Evolutionary conservation across 2,113 vertebrate species (phyloP), one percentile per base, ranked within the genome.

Genomic region (Psophia crepitans): DNA sequence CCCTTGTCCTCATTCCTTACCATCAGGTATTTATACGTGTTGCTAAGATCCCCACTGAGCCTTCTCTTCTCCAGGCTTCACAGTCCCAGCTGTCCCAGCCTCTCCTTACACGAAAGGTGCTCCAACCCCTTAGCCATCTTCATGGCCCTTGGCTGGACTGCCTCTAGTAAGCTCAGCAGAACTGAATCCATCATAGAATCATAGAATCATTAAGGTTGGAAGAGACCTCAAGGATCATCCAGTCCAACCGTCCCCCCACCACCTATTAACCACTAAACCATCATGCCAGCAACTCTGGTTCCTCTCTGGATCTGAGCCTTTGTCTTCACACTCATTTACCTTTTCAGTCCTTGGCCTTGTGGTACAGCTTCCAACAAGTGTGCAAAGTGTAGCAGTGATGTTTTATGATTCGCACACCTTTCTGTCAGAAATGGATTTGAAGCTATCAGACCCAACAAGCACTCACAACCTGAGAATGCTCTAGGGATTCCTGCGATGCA

Each of bases 161-260:
- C 8, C 0, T 32, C 27, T 1, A 0, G 27, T 26, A 21, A 77
- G n/a, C n/a, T n/a, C n/a, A n/a, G n/a, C n/a, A n/a, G n/a, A n/a
- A n/a, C n/a, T n/a, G n/a, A n/a, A n/a, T n/a, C n/a, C n/a, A n/a
- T n/a, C n/a, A n/a, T n/a, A n/a, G n/a, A n/a, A n/a, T n/a, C n/a
- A n/a, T n/a, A n/a, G n/a, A n/a, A n/a, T n/a, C n/a, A n/a, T n/a
- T n/a, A n/a, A n/a, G n/a, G n/a, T n/a, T n/a, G n/a, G n/a, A n/a
- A n/a, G n/a, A n/a, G n/a, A n/a, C n/a, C n/a, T n/a, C n/a, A n/a
- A n/a, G n/a, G n/a, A n/a, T n/a, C n/a, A n/a, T n/a, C n/a, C n/a
- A n/a, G n/a, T n/a, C n/a, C n/a, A n/a, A n/a, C n/a, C n/a, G n/a
- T n/a, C n/a, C n/a, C n/a, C n/a, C n/a, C n/a, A n/a, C n/a, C n/a